phyloP scores from a whole-genome alignment of 2,888 invertebrate species.

The Ophion costatus region DNA sequence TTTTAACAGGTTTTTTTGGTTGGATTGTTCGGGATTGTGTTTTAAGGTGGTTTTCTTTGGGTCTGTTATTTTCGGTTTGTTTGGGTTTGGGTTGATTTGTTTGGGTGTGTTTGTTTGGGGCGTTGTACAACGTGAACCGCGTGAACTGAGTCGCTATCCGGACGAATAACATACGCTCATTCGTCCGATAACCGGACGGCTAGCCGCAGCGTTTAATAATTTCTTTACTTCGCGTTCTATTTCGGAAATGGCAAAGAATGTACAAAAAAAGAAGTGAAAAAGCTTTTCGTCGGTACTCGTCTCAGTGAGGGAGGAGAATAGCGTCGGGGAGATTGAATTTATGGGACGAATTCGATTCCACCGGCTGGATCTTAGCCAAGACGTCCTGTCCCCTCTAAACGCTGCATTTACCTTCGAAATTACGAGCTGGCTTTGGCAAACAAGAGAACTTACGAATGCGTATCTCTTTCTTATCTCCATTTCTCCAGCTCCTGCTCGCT shows the following conservation, averaged over 20 bases:
- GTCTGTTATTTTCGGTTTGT: no score
- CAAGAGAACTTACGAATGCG: constrained; percentile 32
- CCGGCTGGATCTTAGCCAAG: constrained; percentile 54
- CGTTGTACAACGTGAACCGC: no score
- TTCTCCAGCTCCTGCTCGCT: not conserved
- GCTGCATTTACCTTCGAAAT: constrained; percentile 49
- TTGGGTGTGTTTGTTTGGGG: no score
- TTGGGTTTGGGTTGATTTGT: no score
- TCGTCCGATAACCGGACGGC: no score
- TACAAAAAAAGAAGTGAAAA: not conserved
- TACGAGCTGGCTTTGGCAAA: constrained; percentile 50
- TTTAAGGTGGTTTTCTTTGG: no score
- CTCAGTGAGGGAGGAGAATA: constrained; percentile 7
- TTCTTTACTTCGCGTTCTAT: not conserved
- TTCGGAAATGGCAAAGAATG: not conserved
- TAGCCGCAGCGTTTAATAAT: no score
- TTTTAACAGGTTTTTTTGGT: no score
- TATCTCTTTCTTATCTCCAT: not conserved
- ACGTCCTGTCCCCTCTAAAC: constrained; percentile 42
- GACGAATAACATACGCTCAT: no score
- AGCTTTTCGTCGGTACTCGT: not conserved
- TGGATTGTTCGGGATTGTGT: no score
- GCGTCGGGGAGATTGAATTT: constrained; percentile 22
- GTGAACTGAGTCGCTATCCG: no score
- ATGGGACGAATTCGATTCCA: constrained; percentile 56